Conservation (phyloP, 2,113 vertebrate genomes). For the Rhea pennata region DNA sequence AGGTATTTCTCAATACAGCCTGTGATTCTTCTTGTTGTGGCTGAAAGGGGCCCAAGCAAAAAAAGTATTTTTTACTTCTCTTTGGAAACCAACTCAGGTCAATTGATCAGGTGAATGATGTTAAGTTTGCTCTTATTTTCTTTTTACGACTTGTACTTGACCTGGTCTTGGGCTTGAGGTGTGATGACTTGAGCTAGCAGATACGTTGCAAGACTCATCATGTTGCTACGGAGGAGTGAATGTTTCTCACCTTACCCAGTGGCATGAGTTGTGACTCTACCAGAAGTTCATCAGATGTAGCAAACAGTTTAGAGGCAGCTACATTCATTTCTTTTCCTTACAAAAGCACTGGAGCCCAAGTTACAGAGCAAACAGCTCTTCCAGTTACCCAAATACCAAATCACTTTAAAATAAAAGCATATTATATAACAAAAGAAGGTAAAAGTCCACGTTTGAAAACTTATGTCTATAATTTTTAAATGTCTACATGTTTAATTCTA, state of each 20-base stretch:
- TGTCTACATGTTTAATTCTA: background rate
- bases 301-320: background rate
- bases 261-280: background rate
- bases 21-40: background rate
- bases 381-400: background rate
- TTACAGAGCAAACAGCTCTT: background rate
- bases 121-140: background rate
- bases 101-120: background rate
- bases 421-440: background rate
- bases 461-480: background rate
- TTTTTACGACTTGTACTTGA: background rate
- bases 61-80: background rate
- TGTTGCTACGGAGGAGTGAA: background rate
- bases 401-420: background rate
- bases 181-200: background rate
- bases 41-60: background rate
- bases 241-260: background rate
- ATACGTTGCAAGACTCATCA: background rate
- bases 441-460: background rate
- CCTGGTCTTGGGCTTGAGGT: background rate
- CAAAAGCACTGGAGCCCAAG: background rate
- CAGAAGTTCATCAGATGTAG: background rate
- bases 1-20: background rate
- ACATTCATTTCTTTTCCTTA: background rate
- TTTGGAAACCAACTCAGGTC: background rate